A percentile compares a stretch with the other conserved stretches of the same genome.
Evolutionary conservation across 2,888 invertebrate species (phyloP).

Genomic region (Pedicia rivosa): DNA sequence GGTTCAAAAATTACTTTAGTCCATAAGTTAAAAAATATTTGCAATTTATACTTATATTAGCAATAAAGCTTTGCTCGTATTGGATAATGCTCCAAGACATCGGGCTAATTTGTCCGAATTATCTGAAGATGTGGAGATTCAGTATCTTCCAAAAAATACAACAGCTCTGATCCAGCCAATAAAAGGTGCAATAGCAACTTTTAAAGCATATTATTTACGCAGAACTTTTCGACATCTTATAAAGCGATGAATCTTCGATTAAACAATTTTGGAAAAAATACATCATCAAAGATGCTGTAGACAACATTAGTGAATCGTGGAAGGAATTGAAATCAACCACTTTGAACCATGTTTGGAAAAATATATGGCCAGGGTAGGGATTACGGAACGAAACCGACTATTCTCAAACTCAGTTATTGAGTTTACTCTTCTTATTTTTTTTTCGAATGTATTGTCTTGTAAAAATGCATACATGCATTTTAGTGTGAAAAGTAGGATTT

Average conservation of each 20-base stretch:
- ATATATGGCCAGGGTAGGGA: background rate
- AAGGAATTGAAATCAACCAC: background rate
- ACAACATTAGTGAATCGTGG: background rate
- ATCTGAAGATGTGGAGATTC: constrained; percentile 10
- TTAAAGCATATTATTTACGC: constrained; percentile 13
- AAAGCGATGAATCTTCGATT: constrained; percentile 14
- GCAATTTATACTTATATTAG: constrained; percentile 12
- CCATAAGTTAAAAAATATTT: constrained; percentile 13
- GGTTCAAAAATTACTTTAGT: constrained; percentile 14
- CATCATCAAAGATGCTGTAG: constrained; percentile 3
- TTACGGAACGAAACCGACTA: no score
- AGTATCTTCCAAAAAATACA: constrained; percentile 16
- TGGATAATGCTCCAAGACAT: constrained; percentile 15
- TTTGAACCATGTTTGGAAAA: background rate
- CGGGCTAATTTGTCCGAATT: constrained; percentile 10
- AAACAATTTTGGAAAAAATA: constrained; percentile 10
- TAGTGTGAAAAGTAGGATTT: no score
- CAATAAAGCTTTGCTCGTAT: constrained; percentile 13
- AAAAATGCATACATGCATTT: no score
- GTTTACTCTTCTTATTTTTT: no score
- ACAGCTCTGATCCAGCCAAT: constrained; percentile 14
- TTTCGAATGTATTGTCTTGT: no score
- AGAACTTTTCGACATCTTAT: constrained; percentile 9
- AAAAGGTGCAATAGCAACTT: constrained; percentile 12
- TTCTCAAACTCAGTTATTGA: no score